Evolutionary conservation across 1,140 invertebrate species (phyloP).

Genomic region (Drosophila bocki): DNA sequence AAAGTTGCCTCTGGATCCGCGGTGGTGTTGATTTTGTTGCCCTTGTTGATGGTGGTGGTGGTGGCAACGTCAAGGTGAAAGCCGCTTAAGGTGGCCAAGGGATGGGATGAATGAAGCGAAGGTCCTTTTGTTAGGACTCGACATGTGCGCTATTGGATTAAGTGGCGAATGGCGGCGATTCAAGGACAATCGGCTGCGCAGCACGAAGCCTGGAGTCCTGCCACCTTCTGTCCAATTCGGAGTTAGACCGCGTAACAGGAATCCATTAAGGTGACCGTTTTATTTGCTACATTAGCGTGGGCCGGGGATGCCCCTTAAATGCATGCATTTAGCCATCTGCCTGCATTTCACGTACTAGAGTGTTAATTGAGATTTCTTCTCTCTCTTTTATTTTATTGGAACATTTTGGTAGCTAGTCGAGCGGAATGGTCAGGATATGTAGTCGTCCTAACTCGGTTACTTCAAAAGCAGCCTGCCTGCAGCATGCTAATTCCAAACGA

Average conservation of each 20-base stretch:
- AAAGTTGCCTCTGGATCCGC: slow-evolving; percentile 21
- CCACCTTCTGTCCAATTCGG: slow-evolving; percentile 80
- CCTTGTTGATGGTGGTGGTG: slow-evolving; percentile 65
- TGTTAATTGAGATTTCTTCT: slow-evolving; percentile 67
- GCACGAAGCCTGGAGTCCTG: slow-evolving; percentile 43
- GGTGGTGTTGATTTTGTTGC: slow-evolving; percentile 38
- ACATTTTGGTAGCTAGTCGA: slow-evolving; percentile 43
- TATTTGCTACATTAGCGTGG: slow-evolving; percentile 74
- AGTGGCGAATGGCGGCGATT: slow-evolving; percentile 70
- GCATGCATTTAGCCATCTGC: slow-evolving; percentile 80
- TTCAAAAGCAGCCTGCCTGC: slow-evolving; percentile 21
- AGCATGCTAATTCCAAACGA: slow-evolving; percentile 60
- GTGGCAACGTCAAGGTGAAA: slow-evolving; percentile 75
- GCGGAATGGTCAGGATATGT: slow-evolving; percentile 47
- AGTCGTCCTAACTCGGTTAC: background rate
- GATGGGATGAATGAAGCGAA: slow-evolving; percentile 10
- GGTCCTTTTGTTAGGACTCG: slow-evolving; percentile 67
- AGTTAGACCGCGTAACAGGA: slow-evolving; percentile 80
- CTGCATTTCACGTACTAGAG: slow-evolving; percentile 64
- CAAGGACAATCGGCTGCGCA: slow-evolving; percentile 82
- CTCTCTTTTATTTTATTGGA: slow-evolving; percentile 32
- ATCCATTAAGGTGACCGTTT: slow-evolving; percentile 82
- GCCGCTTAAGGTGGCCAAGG: slow-evolving; percentile 72
- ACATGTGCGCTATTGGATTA: slow-evolving; percentile 84
- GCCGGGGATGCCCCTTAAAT: slow-evolving; percentile 75